Evolutionary conservation across 2,888 invertebrate species (phyloP).

Genomic region (Pristionchus japonicus): DNA sequence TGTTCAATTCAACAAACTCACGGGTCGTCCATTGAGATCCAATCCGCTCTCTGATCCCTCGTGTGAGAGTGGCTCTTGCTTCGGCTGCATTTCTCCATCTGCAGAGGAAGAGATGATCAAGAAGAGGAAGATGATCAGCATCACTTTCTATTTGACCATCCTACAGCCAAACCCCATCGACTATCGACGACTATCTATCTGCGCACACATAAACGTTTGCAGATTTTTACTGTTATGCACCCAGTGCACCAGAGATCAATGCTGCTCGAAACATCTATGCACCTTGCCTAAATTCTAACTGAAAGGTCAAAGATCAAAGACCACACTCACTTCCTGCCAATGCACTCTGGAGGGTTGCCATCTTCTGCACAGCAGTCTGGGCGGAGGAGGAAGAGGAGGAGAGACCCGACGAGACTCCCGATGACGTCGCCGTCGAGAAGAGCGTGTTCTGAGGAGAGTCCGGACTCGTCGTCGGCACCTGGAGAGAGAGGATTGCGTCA

Average conservation of each 20-base stretch:
- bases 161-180: background rate
- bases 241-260: background rate
- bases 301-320: background rate
- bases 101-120: too few species aligned
- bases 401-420: background rate
- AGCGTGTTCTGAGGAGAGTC: background rate
- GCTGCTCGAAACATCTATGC: background rate
- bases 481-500: background rate
- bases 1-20: too few species aligned
- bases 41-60: slow-evolving; percentile 37
- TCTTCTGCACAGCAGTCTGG: background rate
- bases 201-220: background rate
- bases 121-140: background rate
- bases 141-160: background rate
- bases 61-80: slow-evolving; percentile 7
- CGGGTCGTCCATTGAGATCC: slow-evolving; percentile 16
- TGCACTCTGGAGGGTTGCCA: background rate
- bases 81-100: slow-evolving; percentile 22
- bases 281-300: too few species aligned
- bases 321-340: background rate
- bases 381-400: background rate
- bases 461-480: background rate
- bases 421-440: slow-evolving; percentile 8
- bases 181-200: background rate
- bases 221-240: background rate